Evolutionary conservation across 2,888 invertebrate genomes (phyloP), one percentile per base, ranked within the genome.

Genomic region (Limnephilus rhombicus): DNA sequence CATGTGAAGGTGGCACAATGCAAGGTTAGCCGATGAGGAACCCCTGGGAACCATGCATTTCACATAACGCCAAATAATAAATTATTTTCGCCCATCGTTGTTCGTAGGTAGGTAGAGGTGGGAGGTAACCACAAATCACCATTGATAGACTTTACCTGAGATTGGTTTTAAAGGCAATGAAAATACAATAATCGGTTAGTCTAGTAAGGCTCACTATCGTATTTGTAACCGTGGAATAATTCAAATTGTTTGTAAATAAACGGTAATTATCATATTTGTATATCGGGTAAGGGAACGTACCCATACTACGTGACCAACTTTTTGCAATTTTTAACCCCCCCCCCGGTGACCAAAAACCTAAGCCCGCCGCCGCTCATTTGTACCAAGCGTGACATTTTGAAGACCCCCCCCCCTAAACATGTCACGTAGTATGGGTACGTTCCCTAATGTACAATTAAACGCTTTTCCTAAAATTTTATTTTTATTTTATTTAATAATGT

Each of bases 21-120:
- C 88, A 80, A 89, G 88, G 88, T 89, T 31, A 68, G 49, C 18
- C 18, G 18, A 87, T 68, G 87, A 31, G 87, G 87, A 34, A n/a
- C 87, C 53, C 13, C 53, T 87, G 87, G 49, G 87, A 87, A 53
- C 49, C 49, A 31, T 87, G 11, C 9, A 45, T 87, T 49, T 87
- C 29, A 34, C 83, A 29, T 34, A 82, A 18, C 2, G 34, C 18
- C 3, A 13, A 37, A 37, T 83, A 15, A 83, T 83, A 41, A 11
- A 34, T 83, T 37, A 83, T 68, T 68, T 68, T n/a, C 9, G 24
- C 9, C 68, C 68, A n/a, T 68, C 24, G 68, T 68, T 24, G 24
- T 9, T n/a, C 68, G n/a, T 24, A 68, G 24, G 68, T 68, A 68
- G 53, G 53, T 18, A 24, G 49, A 49, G 15, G 15, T 49, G 7